These are phyloP conservation scores for Gallinago stenura DNA, from an alignment of 2,797 vertebrate species.

Conservation along the genomic window DNA sequence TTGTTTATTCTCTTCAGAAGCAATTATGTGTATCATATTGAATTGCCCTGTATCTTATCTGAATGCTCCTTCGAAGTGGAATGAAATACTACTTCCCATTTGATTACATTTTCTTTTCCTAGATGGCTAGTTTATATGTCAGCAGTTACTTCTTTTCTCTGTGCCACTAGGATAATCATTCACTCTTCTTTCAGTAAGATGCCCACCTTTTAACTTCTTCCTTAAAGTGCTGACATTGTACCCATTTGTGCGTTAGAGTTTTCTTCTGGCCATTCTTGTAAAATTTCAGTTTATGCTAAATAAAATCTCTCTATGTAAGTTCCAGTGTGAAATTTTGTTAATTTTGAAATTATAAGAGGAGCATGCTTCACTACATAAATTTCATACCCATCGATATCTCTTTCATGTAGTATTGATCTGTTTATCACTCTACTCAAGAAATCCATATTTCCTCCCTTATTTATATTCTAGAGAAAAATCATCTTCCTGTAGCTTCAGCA, in stretches of 20 bases:
- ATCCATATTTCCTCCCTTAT: slow-evolving; percentile 61
- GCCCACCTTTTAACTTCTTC: not conserved
- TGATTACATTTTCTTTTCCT: slow-evolving; percentile 9
- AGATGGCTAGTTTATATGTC: not conserved
- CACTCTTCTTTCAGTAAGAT: not conserved
- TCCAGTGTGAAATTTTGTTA: slow-evolving; percentile 24
- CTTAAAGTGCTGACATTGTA: not conserved
- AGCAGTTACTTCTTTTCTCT: not conserved
- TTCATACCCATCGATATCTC: slow-evolving; percentile 18
- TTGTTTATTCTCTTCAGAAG: slow-evolving; percentile 46
- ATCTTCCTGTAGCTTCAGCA: not conserved
- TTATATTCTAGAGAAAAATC: slow-evolving; percentile 59
- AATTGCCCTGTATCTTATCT: slow-evolving; percentile 11
- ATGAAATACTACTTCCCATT: slow-evolving; percentile 13
- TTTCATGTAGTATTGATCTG: slow-evolving; percentile 71
- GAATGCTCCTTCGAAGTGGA: slow-evolving; percentile 16
- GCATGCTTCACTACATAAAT: slow-evolving; percentile 34
- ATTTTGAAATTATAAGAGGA: slow-evolving; percentile 48
- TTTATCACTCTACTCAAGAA: slow-evolving; percentile 58
- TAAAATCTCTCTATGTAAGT: not conserved
- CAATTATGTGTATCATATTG: not conserved
- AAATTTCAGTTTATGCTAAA: not conserved
- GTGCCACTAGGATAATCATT: not conserved
- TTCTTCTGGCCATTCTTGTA: not conserved
- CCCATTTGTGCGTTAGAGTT: not conserved